Conservation (phyloP, 2,797 vertebrate species). For the Chromis chromis region DNA sequence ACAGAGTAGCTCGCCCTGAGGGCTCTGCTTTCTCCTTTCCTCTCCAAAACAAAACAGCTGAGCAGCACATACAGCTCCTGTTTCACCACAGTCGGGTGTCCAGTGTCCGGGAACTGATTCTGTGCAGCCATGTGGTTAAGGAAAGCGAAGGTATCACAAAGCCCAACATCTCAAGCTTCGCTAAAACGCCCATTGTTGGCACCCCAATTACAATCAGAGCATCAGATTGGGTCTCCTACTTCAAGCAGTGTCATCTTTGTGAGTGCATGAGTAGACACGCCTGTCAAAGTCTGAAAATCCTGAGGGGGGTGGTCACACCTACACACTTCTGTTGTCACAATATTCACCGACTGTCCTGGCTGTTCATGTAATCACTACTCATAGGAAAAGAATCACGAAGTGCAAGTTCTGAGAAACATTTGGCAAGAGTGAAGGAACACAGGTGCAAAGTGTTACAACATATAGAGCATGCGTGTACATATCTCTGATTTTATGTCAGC, state of each 20-base stretch:
- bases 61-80: slow-evolving; percentile 41
- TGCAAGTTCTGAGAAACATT: slow-evolving; percentile 3
- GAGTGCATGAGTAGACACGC: slow-evolving; percentile 34
- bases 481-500: not conserved
- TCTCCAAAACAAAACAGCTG: slow-evolving; percentile 70
- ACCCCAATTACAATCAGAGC: slow-evolving; percentile 1
- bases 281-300: slow-evolving; percentile 39
- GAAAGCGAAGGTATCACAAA: slow-evolving; percentile 23
- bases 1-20: slow-evolving; percentile 34
- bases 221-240: slow-evolving; percentile 13
- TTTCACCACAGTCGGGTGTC: slow-evolving; percentile 55
- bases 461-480: no score
- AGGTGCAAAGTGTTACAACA: not conserved
- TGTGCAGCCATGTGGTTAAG: slow-evolving; percentile 18
- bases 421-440: not conserved
- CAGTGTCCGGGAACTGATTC: slow-evolving; percentile 37
- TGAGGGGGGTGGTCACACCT: slow-evolving; percentile 47
- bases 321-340: slow-evolving; percentile 47
- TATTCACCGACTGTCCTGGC: slow-evolving; percentile 26
- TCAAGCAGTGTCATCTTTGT: slow-evolving; percentile 11
- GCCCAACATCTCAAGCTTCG: slow-evolving; percentile 9
- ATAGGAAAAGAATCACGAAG: not conserved
- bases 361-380: slow-evolving; percentile 7
- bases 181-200: slow-evolving; percentile 10
- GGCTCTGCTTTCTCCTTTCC: slow-evolving; percentile 65